These are phyloP conservation scores for Stenodema calcarata DNA, from an alignment of 2,888 invertebrate species.

Conservation along the genomic window DNA sequence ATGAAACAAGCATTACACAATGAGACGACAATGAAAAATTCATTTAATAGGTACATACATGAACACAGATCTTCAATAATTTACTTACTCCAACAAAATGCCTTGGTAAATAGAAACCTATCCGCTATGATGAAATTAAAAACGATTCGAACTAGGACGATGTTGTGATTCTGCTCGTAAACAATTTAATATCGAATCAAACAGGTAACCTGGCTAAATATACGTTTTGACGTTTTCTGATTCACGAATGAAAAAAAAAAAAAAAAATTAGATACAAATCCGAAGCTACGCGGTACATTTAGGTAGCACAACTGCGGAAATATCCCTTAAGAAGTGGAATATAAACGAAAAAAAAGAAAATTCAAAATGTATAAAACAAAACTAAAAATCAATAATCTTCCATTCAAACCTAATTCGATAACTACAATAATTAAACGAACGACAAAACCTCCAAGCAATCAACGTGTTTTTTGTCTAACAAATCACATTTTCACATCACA, in stretches of 20 bases:
- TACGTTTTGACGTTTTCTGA: background rate
- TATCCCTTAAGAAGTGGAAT: background rate
- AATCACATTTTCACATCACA: constrained; percentile 55
- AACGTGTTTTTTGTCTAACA: constrained; percentile 42
- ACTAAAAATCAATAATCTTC: background rate
- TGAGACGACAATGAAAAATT: too few species aligned
- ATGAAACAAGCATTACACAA: background rate
- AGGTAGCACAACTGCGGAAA: background rate
- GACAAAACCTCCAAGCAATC: constrained; percentile 1
- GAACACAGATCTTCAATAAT: background rate
- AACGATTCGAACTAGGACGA: background rate
- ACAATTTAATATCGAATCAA: background rate
- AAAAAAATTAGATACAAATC: background rate
- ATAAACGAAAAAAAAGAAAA: background rate
- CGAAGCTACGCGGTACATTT: background rate
- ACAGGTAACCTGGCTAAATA: background rate
- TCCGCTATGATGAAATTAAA: too few species aligned
- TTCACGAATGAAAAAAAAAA: background rate
- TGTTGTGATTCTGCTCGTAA: background rate
- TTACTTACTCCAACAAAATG: background rate
- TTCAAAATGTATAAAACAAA: background rate
- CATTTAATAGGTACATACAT: background rate
- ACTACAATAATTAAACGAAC: background rate
- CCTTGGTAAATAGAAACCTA: background rate
- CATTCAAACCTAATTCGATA: background rate